A percentile compares a stretch with the other conserved stretches of the same genome.
These are phyloP conservation scores for Chionis minor DNA, from an alignment of 2,113 vertebrate species.

Conservation along the genomic window DNA sequence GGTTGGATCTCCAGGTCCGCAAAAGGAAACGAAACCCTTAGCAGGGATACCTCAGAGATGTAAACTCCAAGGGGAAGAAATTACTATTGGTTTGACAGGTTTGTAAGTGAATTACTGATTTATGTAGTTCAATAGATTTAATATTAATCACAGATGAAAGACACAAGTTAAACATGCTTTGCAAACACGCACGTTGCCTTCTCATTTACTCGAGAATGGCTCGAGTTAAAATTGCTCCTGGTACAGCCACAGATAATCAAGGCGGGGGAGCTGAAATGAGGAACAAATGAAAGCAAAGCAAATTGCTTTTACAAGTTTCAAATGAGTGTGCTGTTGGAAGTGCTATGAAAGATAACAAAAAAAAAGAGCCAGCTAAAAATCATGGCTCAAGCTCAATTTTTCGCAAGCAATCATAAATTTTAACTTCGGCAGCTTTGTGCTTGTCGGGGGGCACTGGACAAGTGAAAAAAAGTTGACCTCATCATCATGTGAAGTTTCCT, in stretches of 20 bases:
- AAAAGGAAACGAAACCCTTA: slow-evolving; percentile 3
- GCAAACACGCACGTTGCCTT: not conserved
- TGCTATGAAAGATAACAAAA: not conserved
- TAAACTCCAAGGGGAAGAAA: slow-evolving; percentile 21
- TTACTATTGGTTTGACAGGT: not conserved
- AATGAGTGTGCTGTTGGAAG: not conserved
- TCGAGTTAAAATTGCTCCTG: not conserved
- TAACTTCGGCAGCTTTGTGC: slow-evolving; percentile 8
- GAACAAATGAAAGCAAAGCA: not conserved
- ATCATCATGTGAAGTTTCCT: slow-evolving; percentile 35
- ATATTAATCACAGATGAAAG: slow-evolving; percentile 29
- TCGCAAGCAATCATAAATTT: slow-evolving; percentile 39
- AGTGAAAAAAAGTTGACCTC: slow-evolving; percentile 37
- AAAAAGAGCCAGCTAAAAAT: not conserved
- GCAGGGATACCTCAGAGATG: not conserved
- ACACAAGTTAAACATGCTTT: not conserved
- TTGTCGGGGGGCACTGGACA: not conserved
- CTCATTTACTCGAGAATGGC: not conserved
- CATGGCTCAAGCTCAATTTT: not conserved
- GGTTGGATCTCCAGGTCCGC: not conserved
- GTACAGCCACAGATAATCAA: not conserved
- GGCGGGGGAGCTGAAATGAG: not conserved
- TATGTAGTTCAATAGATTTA: slow-evolving; percentile 25
- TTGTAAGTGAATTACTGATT: slow-evolving; percentile 48
- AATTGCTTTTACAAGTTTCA: not conserved